Evolutionary conservation across 1,140 invertebrate genomes (phyloP), one percentile per base, ranked within the genome.

Genomic region (Limonius californicus): DNA sequence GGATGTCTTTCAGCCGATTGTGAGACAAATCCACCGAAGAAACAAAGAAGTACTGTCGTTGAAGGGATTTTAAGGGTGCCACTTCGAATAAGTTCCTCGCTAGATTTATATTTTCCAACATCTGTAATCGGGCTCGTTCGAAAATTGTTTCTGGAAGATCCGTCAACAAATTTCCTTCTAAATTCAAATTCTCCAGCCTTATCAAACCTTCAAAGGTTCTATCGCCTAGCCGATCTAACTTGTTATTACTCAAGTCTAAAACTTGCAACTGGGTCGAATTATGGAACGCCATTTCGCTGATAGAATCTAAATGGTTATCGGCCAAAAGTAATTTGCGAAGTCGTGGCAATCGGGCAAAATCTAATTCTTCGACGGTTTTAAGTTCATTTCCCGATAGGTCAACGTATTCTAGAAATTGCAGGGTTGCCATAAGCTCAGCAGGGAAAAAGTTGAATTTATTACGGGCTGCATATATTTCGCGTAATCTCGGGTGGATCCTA

Each of bases 231-330:
- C 84, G 78, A 67, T 91, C 87, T 12, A 96, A 77, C 59, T 83
- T 83, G 74, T 96, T 96, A 45, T 79, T 69, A 55, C 71, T 71
- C 35, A 96, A 77, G 76, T 94, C 87, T 20, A 96, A 72, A 11
- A 84, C 71, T 73, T 95, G 92, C 57, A 95, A 80, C 77, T 94
- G 92, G 0, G 91, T 88, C 0, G 92, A 95, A 73, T 95, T 95
- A 67, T 93, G 88, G 74, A 95, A 95, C 0, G 91, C 89, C 78
- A 90, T 87, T 78, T 93, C 91, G 64, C 87, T 89, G 9, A 96
- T 84, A 57, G 84, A 83, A 69, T 91, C 89, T 63, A 96, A 82
- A 65, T 85, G 78, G 72, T 95, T 95, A 59, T 85, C 72, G 0
- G 86, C 83, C 9, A 95, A 73, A 63, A 88, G 78, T 19, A 96